A percentile compares a stretch with the other conserved stretches of the same genome.
Evolutionary conservation across 2,797 vertebrate genomes (phyloP).

Genomic region (Myotis myotis): DNA sequence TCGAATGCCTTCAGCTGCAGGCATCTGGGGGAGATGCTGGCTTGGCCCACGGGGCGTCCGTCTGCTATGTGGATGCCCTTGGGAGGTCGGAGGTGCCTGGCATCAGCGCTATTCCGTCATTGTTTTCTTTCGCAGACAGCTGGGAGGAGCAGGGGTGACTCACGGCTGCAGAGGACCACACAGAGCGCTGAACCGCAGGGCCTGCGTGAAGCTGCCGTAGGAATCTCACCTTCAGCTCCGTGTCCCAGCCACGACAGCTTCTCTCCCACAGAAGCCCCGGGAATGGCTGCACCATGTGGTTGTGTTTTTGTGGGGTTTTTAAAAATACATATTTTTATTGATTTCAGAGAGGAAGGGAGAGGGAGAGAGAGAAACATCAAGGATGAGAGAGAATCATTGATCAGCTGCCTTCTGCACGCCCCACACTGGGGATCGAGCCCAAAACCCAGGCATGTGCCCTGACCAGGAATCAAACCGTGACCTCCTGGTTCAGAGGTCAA

Average conservation of each 20-base stretch:
- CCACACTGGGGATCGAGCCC: too few relatives aligned
- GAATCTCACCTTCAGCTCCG: background rate
- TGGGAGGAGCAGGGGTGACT: background rate
- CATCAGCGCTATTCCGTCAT: background rate
- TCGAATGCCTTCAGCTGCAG: background rate
- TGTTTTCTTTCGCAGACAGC: conserved; percentile 14
- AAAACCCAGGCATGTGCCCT: too few relatives aligned
- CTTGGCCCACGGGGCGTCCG: background rate
- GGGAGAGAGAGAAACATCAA: too few relatives aligned
- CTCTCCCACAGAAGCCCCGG: background rate
- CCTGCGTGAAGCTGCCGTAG: rapidly evolving
- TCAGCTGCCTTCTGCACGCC: too few relatives aligned
- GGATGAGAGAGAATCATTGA: too few relatives aligned
- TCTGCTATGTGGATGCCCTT: background rate
- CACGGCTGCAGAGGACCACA: background rate
- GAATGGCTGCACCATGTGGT: too few relatives aligned
- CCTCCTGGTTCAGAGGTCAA: too few relatives aligned
- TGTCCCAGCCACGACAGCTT: background rate
- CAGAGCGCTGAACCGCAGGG: background rate
- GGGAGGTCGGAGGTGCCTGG: background rate
- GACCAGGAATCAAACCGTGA: too few relatives aligned
- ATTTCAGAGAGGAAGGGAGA: too few relatives aligned
- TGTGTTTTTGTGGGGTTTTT: too few relatives aligned
- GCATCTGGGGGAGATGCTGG: background rate
- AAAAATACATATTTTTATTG: too few relatives aligned